These are phyloP conservation scores for Tetranychus piercei DNA, from an alignment of 2,888 invertebrate species.

Conservation along the genomic window DNA sequence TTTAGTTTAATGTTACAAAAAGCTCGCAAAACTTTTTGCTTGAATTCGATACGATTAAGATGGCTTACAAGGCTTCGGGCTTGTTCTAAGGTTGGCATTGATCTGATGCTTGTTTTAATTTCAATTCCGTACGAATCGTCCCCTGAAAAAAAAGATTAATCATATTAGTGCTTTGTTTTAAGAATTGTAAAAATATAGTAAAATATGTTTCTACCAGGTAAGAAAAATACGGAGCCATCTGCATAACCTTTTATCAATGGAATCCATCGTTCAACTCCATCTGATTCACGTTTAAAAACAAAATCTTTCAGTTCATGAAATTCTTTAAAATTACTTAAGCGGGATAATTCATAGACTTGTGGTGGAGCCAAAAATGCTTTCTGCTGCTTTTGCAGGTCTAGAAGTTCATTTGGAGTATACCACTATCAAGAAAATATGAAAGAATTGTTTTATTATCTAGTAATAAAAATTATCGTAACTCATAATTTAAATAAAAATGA, in stretches of 20 bases:
- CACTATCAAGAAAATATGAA: conserved; percentile 45
- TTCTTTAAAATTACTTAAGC: conserved; percentile 41
- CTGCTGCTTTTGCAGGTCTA: conserved; percentile 34
- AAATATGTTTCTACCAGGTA: conserved; percentile 41
- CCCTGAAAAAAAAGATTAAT: not conserved
- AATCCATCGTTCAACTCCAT: conserved; percentile 40
- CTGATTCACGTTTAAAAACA: conserved; percentile 40
- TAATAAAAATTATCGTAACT: not conserved
- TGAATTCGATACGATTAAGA: conserved; percentile 25
- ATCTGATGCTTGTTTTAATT: conserved; percentile 25
- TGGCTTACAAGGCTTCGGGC: conserved; percentile 21
- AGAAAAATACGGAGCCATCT: conserved; percentile 42
- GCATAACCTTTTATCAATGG: conserved; percentile 41
- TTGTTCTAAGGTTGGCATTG: conserved; percentile 28
- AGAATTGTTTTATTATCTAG: too few species aligned
- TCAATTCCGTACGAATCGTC: conserved; percentile 29
- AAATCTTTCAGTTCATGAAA: conserved; percentile 43
- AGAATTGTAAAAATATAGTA: not conserved
- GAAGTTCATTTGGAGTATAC: conserved; percentile 41
- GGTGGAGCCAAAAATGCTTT: conserved; percentile 47
- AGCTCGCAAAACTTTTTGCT: conserved; percentile 23
- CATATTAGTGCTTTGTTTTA: not conserved
- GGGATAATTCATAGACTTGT: conserved; percentile 53
- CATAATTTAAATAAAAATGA: too few species aligned
- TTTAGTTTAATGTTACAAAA: conserved; percentile 22